Conservation (phyloP, 2,888 invertebrate genomes). For the Osmoderma eremita region DNA sequence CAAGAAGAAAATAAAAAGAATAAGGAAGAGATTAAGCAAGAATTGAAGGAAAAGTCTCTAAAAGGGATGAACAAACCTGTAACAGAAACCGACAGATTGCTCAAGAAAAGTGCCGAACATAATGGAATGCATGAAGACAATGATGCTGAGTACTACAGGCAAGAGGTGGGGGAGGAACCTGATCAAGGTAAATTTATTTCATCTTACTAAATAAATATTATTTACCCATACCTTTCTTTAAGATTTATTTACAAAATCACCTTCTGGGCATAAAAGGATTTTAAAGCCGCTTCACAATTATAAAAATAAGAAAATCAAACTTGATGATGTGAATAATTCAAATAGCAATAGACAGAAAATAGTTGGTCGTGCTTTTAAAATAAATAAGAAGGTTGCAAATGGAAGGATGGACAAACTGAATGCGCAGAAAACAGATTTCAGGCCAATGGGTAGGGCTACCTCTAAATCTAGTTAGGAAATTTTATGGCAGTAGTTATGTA, state of each 20-base stretch:
- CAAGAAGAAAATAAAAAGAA: conserved; percentile 79
- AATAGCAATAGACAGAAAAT: conserved; percentile 7
- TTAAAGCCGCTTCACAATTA: conserved; percentile 49
- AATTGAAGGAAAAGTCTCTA: conserved; percentile 73
- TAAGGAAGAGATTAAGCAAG: conserved; percentile 73
- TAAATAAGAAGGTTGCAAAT: conserved; percentile 31
- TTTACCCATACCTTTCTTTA: conserved; percentile 36
- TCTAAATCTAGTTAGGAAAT: conserved; percentile 32
- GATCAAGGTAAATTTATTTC: conserved; percentile 72
- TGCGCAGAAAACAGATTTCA: conserved; percentile 54
- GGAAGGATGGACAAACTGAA: conserved; percentile 55
- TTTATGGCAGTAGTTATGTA: neutral
- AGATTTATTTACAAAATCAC: conserved; percentile 53
- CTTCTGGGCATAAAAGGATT: conserved; percentile 49
- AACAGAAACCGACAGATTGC: conserved; percentile 62
- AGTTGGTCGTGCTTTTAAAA: conserved; percentile 32
- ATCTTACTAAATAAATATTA: neutral
- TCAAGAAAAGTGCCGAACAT: conserved; percentile 67
- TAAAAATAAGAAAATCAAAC: conserved; percentile 53
- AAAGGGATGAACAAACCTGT: conserved; percentile 75
- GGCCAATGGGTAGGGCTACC: conserved; percentile 55
- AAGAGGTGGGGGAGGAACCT: conserved; percentile 90
- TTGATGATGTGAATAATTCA: conserved; percentile 42
- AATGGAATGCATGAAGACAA: conserved; percentile 70
- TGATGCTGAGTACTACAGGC: conserved; percentile 83